Base-by-base conservation (phyloP, 2,888 invertebrate species). In the Alentia gelatinosa region DNA sequence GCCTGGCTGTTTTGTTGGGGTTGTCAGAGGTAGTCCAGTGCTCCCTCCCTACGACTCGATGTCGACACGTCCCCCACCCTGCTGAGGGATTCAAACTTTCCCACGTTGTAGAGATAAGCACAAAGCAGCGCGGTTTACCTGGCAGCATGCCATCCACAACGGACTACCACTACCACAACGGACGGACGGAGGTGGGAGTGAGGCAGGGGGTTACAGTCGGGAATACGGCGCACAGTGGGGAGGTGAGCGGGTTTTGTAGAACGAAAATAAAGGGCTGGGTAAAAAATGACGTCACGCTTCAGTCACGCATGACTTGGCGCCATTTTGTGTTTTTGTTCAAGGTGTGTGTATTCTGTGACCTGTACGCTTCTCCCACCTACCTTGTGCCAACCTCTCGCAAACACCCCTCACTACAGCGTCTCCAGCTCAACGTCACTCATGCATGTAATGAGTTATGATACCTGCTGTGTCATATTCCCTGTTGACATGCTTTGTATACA, bases 271-370 rank as follows among this genome's bases (percentile, higher is more conserved):
- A 68, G 33, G 33, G 30, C 68, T 12, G 33, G 33, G 26, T 68
- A 68, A 68, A 68, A 68, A 68, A 9, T 79, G 79, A 79, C 79
- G 79, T 79, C 79, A 79, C 39, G 79, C 79, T 35, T 79, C 37
- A 79, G 23, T 79, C 79, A 37, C 35, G 15, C 12, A 12, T 39
- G 79, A 79, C 79, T 35, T 39, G 37, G 39, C 79, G 79, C 39
- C 79, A 19, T 68, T 26, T 7, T 35, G 79, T 79, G 35, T 35
- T 79, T 39, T 39, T 79, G 79, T 79, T 79, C 37, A 37, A 35
- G 79, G 79, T 30, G 79, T 79, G 39, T 35, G 39, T 39, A 12
- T 26, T 68, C 23, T 19, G 68, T 15, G 12, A 30, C 1, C 68
- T 68, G 12, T 30, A 30, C 1, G 30, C 30, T 30, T 12, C 68